Evolutionary conservation across 2,888 invertebrate genomes (phyloP).

Genomic region (Portevinia maculata): DNA sequence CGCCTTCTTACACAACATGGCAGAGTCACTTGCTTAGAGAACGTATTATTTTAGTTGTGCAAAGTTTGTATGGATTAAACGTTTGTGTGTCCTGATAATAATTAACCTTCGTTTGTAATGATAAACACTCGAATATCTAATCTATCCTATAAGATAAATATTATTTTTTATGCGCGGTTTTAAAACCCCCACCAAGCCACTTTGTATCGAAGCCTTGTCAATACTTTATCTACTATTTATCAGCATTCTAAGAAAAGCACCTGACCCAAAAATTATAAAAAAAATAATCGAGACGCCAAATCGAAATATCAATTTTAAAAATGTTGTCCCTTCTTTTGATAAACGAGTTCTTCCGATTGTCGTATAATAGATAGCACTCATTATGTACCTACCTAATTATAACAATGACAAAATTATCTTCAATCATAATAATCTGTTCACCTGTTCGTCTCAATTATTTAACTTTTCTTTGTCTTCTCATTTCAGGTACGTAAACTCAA

Average conservation of each 20-base stretch:
- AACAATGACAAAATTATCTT: slow-evolving; percentile 34
- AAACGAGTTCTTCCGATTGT: not conserved
- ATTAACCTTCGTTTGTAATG: too few species aligned
- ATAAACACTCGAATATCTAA: too few species aligned
- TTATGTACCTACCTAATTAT: not conserved
- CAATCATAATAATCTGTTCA: slow-evolving; percentile 44
- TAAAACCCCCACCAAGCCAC: too few species aligned
- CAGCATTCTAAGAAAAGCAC: not conserved
- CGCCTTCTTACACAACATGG: too few species aligned
- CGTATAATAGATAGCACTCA: not conserved
- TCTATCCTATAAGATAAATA: too few species aligned
- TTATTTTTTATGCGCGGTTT: too few species aligned
- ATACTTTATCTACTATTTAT: not conserved
- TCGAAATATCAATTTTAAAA: not conserved
- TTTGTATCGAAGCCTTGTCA: too few species aligned
- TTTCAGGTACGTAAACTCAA: slow-evolving; percentile 42
- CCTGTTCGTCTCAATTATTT: slow-evolving; percentile 48
- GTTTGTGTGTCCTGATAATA: too few species aligned
- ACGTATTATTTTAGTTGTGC: too few species aligned
- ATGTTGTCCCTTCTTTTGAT: not conserved
- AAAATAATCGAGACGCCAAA: not conserved
- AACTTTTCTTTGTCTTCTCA: slow-evolving; percentile 22
- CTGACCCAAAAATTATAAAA: not conserved
- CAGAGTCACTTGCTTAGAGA: too few species aligned
- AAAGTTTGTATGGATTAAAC: too few species aligned